Evolutionary conservation across 2,113 vertebrate genomes (phyloP).

Genomic region (Perca fluviatilis): DNA sequence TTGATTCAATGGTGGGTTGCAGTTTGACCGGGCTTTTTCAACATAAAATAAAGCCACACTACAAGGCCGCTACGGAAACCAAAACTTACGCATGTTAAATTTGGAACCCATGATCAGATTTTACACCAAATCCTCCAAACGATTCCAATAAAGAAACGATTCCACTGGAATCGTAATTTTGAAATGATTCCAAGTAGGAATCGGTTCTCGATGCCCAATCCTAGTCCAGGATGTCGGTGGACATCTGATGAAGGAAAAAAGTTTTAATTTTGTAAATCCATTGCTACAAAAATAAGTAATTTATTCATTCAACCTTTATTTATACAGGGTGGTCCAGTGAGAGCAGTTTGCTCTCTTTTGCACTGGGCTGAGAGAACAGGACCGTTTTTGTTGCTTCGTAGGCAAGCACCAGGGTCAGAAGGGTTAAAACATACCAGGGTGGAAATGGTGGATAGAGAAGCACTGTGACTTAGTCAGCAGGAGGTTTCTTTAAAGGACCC

Average conservation of each 20-base stretch:
- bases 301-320: background rate
- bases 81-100: too few species aligned
- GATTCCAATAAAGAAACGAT: too few species aligned
- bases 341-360: background rate
- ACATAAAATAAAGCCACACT: too few species aligned
- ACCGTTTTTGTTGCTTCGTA: background rate
- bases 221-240: background rate
- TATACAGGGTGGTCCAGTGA: background rate
- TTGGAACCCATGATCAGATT: too few species aligned
- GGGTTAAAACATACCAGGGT: background rate
- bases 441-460: background rate
- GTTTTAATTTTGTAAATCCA: background rate
- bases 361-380: background rate
- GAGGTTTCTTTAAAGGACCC: background rate
- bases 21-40: too few species aligned
- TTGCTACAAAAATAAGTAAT: background rate
- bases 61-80: too few species aligned
- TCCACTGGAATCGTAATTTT: too few species aligned
- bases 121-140: too few species aligned
- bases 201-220: too few species aligned
- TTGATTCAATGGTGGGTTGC: too few species aligned
- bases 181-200: too few species aligned
- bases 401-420: background rate
- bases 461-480: background rate
- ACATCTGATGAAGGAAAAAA: background rate